These are phyloP conservation scores for Acleris holmiana DNA, from an alignment of 2,888 invertebrate species.

Conservation along the genomic window DNA sequence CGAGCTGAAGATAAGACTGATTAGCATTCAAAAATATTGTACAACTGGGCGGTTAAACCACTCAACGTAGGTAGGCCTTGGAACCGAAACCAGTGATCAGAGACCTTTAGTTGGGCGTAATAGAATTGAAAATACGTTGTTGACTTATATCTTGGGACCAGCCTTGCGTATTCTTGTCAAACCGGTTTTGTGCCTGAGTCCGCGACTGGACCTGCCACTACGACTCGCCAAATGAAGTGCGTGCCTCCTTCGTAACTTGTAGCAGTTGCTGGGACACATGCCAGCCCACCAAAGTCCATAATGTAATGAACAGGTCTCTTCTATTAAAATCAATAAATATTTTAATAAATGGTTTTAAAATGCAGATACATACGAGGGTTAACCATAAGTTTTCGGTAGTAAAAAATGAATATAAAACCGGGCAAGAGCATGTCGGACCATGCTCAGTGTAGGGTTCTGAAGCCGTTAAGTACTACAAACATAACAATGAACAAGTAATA, in stretches of 20 bases:
- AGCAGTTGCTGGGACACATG: conserved; percentile 52
- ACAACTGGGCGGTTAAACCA: conserved; percentile 55
- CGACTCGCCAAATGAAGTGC: conserved; percentile 75
- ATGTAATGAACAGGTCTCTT: background rate
- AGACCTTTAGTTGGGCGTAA: conserved; percentile 51
- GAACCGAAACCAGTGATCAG: conserved; percentile 43
- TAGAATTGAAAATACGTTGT: conserved; percentile 58
- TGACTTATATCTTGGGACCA: conserved; percentile 39
- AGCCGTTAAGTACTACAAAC: too few species aligned
- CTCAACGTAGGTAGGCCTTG: conserved; percentile 49
- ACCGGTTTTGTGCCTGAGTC: conserved; percentile 76
- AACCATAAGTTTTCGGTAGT: too few species aligned
- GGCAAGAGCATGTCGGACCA: too few species aligned
- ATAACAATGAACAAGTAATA: too few species aligned
- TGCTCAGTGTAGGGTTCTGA: too few species aligned
- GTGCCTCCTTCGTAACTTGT: conserved; percentile 70
- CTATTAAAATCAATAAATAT: background rate
- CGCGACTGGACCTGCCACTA: conserved; percentile 75
- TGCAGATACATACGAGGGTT: background rate
- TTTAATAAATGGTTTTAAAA: background rate
- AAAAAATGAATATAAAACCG: too few species aligned
- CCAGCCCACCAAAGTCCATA: conserved; percentile 43
- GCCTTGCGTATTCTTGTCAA: conserved; percentile 72
- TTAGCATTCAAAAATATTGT: conserved; percentile 65
- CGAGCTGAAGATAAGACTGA: conserved; percentile 46